These are phyloP conservation scores for Smutsia gigantea DNA, from an alignment of 2,797 vertebrate species.

Conservation along the genomic window DNA sequence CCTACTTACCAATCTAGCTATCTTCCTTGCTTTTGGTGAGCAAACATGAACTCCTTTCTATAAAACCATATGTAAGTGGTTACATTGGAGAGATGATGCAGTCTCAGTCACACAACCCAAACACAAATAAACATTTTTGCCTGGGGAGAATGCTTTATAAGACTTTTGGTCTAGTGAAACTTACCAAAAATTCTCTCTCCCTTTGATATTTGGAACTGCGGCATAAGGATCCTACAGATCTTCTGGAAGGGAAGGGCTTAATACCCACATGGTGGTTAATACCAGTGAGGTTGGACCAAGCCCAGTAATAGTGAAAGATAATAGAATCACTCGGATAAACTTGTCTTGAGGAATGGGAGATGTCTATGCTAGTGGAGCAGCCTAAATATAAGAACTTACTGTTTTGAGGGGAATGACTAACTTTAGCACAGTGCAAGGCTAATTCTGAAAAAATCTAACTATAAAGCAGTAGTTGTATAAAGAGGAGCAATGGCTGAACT, in stretches of 20 bases:
- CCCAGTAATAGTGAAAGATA: background rate
- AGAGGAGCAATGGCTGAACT: background rate
- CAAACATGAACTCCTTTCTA: background rate
- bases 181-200: background rate
- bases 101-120: accelerated
- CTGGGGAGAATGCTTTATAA: background rate
- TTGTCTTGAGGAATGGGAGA: background rate
- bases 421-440: background rate
- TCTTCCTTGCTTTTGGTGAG: background rate
- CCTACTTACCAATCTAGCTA: background rate
- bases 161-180: background rate
- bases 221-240: background rate
- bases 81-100: too few species aligned
- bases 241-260: background rate
- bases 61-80: accelerated
- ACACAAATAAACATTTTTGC: background rate
- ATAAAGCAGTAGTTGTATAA: background rate
- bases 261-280: background rate
- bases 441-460: background rate
- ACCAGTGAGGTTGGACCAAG: accelerated
- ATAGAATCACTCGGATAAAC: background rate
- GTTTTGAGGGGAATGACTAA: background rate
- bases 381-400: background rate
- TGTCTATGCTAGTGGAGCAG: background rate
- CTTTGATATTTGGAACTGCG: background rate